Percentiles rank a stretch among this genome's conserved stretches.
phyloP scores from a whole-genome alignment of 2,113 vertebrate species.

The Thunnus maccoyii region DNA sequence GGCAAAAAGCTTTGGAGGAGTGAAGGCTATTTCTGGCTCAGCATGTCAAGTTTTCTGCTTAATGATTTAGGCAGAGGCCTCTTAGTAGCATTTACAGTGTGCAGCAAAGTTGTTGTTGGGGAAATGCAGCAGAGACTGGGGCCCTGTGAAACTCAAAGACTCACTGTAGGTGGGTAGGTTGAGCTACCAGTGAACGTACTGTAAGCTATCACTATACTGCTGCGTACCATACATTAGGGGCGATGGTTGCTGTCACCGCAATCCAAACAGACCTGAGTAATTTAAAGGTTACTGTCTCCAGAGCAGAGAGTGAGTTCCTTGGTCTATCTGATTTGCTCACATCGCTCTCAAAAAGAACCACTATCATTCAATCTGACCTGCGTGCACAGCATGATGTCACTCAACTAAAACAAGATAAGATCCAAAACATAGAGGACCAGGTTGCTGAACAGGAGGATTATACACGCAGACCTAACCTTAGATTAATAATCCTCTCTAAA shows the following conservation, averaged over 20 bases:
- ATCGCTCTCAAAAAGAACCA: no score
- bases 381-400: no score
- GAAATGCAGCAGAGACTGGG: conserved; percentile 27
- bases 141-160: conserved; percentile 48
- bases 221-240: conserved; percentile 1
- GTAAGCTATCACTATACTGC: conserved; percentile 14
- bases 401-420: no score
- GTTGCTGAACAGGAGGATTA: no score
- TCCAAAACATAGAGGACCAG: no score
- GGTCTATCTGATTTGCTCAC: no score
- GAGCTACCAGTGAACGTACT: conserved; percentile 9
- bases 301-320: no score
- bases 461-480: no score
- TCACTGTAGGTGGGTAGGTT: conserved; percentile 25
- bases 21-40: conserved; percentile 54
- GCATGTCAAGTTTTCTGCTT: conserved; percentile 43
- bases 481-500: no score
- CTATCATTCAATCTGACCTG: no score
- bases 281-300: no score
- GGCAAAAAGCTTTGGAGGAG: conserved; percentile 37
- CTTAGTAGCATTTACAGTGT: conserved; percentile 49
- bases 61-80: conserved; percentile 64
- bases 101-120: conserved; percentile 48
- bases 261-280: no score
- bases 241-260: not conserved